Evolutionary conservation across 2,113 vertebrate genomes (phyloP), one percentile per base, ranked within the genome.

Genomic region (Siniperca chuatsi): DNA sequence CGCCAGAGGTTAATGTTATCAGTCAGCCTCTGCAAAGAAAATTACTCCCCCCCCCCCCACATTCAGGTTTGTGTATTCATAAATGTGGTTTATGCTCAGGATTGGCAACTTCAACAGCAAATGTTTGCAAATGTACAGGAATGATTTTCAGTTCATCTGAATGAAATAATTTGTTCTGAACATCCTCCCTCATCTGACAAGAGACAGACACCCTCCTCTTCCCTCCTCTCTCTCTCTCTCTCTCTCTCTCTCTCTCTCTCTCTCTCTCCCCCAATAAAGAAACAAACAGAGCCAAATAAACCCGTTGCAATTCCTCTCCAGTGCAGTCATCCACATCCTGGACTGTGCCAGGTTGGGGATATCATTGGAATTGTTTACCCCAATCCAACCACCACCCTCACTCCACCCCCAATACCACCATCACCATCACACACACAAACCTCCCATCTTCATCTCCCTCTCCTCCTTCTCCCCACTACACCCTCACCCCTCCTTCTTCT

Each of bases 331-430:
- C 93, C 94, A 92, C 93, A 91, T 93, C 94, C 88, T 86, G 87
- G 90, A 93, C 92, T 35, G 82, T 95, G 93, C 95, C 94, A 94
- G 95, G 92, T 94, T 92, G 78, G 93, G 93, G 93, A 94, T 95
- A 96, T 95, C 94, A 95, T 89, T 87, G 92, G 86, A 87, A 93
- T 93, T 94, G 92, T 92, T 92, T 91, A 92, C 89, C 83, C 86
- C 81, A 80, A 37, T 35, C 44, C 54, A 33, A 46, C 9, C 64
- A 23, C 70, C 21, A 37, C 20, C 44, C 65, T 25, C 48, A 79
- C 74, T 23, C 81, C 74, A 57, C 71, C 25, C 25, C 76, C 82
- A 76, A 60, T n/a, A 75, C 65, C 64, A 54, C 76, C 54, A 74
- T 20, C 65, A 54, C 76, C 54, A 74, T 21, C 65, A 42, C 37